A percentile compares a stretch with the other conserved stretches of the same genome.
phyloP scores from a whole-genome alignment of 2,797 vertebrate genomes.

The Tauraco hartlaubi region DNA sequence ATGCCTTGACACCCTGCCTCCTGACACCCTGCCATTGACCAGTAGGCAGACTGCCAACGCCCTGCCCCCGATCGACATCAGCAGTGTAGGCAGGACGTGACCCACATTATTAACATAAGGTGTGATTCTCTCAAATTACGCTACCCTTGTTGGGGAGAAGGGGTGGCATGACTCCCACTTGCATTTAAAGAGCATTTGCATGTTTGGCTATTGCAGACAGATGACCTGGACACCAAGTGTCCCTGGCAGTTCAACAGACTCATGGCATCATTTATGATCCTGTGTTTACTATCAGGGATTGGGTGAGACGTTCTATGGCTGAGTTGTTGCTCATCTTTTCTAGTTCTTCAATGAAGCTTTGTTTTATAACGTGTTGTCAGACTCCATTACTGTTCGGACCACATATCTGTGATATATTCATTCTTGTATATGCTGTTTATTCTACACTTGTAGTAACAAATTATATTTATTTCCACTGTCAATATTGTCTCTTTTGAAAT shows the following conservation, averaged over 20 bases:
- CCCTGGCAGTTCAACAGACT: background rate
- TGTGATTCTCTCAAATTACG: background rate
- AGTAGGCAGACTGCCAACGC: background rate
- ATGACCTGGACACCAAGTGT: background rate
- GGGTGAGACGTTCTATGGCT: rapidly evolving
- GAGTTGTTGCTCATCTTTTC: background rate
- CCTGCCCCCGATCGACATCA: rapidly evolving
- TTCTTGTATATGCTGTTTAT: background rate
- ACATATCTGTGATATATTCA: background rate
- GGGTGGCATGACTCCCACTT: background rate
- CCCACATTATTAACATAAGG: background rate
- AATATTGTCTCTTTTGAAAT: background rate
- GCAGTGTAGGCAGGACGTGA: background rate
- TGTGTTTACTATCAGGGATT: background rate
- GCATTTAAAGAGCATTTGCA: background rate
- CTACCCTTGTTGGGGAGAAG: background rate
- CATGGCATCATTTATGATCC: background rate
- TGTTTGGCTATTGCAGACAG: rapidly evolving
- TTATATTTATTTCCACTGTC: background rate
- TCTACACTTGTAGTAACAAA: background rate
- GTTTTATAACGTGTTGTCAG: background rate
- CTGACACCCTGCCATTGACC: background rate
- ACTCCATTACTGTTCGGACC: background rate
- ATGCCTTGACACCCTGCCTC: background rate
- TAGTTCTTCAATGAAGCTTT: background rate